Evolutionary conservation across 1,140 invertebrate species (phyloP), one percentile per base, ranked within the genome.

Genomic region (Homalodisca vitripennis): DNA sequence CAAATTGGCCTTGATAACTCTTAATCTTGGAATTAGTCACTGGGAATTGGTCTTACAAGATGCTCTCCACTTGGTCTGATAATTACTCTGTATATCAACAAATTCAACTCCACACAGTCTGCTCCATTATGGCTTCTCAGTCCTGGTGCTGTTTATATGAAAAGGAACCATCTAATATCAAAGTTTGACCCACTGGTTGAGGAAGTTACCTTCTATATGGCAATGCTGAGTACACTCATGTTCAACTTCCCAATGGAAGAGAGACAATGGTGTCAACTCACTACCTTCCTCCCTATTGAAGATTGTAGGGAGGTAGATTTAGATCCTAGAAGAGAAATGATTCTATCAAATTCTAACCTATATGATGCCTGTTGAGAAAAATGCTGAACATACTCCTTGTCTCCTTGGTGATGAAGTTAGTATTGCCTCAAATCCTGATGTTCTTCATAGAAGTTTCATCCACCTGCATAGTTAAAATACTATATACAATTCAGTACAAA

Each of bases 91-190:
- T 53, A 53, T 20, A 14, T 3, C 48, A 6, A 53, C 48, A 13
- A 53, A 53, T 53, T 3, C 48, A n/a, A 53, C 48, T 14, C 22
- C 48, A 3, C 48, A 53, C 12, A 14, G 12, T n/a, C 48, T 12
- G 48, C 48, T 53, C 48, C 48, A n/a, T 53, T 20, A 53, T 53
- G 48, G 48, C 48, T 53, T 14, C 48, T 53, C 6, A 53, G 6
- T n/a, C 48, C 48, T 14, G 48, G 48, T 3, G 10, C 48, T 12
- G 48, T 41, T 41, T 41, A 10, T 6, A 6, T 41, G 6, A 41
- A 41, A 41, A 6, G 34, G 17, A 41, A 10, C 34, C 6, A 41
- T 17, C 34, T 6, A 41, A 41, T 41, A 17, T 41, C 34, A 10
- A 41, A 41, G 17, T 53, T 12, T 20, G 48, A 53, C 3, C 48